Evolutionary conservation across 2,113 vertebrate species (phyloP), one percentile per base, ranked within the genome.

Genomic region (Callionymus lyra): DNA sequence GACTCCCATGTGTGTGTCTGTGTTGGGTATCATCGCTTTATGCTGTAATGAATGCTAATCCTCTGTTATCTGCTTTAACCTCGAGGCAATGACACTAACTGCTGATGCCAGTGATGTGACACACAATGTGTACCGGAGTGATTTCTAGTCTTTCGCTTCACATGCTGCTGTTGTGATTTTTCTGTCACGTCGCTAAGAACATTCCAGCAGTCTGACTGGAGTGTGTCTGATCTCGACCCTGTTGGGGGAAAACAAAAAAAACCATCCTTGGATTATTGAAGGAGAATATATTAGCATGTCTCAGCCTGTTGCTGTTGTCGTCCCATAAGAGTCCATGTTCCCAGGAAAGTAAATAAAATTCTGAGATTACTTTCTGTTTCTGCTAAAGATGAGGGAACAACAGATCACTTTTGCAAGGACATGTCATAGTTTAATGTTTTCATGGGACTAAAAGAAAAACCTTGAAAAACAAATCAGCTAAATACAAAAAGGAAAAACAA

Each of bases 11-110:
- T 18, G 38, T 42, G 47, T 17, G 51, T 50, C 38, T 40, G 27
- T 6, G 4, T 54, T 48, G 36, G 44, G 51, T 76, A 68, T 80
- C 51, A 57, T 65, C 61, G 49, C 56, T 74, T 59, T 63, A 50
- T 58, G 47, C 40, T 47, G 64, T 85, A 77, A 83, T 83, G 65
- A 80, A 81, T 80, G 69, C 68, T 82, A 81, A 84, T 78, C 81
- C 80, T 63, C 50, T 70, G 63, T 75, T 79, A 84, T 84, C 78
- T 70, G 59, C 67, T 70, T 73, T 60, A 77, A 74, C 79, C 74
- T 77, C 64, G 12, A 75, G 71, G 73, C 74, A 63, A 53, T 66
- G 65, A 61, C 73, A 65, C 67, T 33, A 48, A 56, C 59, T 61
- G 42, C 51, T 58, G 51, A 72, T 66, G 62, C 53, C 55, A 68